Evolutionary conservation across 2,888 invertebrate species (phyloP), one percentile per base, ranked within the genome.

Genomic region (Charanyca ferruginea): DNA sequence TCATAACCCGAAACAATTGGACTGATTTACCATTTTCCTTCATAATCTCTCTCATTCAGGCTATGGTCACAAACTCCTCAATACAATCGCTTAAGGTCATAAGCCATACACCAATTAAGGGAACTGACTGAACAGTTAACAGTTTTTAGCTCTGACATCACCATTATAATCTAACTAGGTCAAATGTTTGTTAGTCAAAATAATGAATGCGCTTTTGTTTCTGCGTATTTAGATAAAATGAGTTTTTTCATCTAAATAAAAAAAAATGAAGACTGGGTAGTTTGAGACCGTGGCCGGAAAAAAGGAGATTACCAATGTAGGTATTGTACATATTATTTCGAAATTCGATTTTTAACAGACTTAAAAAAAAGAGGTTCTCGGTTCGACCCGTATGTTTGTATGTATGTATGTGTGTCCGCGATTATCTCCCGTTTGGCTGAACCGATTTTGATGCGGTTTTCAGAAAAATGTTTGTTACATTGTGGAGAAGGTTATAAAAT

Each of bases 111-210:
- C 7, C 45, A 67, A 60, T 72, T 73, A 74, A 52, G 9, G 32
- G 1, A 23, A 20, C 44, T 44, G 22, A 49, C 53, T 67, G 32
- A n/a, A n/a, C 52, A 67, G 42, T 71, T 25, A 53, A 44, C 47
- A n/a, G n/a, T n/a, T 9, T n/a, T 28, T 11, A 45, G 20, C 9
- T 8, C 61, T 68, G 75, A 75, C 71, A 55, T 72, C 71, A 72
- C 18, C 49, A 20, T 13, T 48, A 38, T 32, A 54, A 72, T 72
- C 71, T 75, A 72, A 72, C 60, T 72, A 68, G 71, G 71, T 6
- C 71, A 68, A 42, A 44, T 9, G 74, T 18, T 42, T 20, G 73
- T 66, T 42, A 51, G 28, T 47, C n/a, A 58, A 44, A 22, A 41
- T 47, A 42, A 60, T 60, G 22, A 72, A 68, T 61, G 53, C 69